Conservation (phyloP, 2,797 vertebrate species). For the Huso huso region DNA sequence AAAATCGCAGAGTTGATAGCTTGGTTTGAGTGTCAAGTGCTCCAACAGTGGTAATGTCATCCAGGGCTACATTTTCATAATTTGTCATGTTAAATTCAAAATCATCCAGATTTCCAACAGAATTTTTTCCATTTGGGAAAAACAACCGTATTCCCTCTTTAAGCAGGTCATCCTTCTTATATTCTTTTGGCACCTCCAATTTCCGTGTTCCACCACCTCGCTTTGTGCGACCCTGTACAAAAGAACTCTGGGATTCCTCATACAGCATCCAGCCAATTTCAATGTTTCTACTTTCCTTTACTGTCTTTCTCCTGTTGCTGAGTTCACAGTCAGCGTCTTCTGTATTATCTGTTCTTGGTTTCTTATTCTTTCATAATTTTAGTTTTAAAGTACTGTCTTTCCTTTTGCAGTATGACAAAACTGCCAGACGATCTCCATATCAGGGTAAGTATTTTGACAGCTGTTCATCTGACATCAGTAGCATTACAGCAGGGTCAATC, state of each 20-base stretch:
- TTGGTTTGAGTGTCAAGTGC: conserved; percentile 3
- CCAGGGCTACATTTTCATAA: conserved; percentile 7
- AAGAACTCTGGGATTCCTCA: not conserved
- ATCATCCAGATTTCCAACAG: conserved; percentile 9
- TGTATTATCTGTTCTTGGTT: too few relatives aligned
- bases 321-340: too few relatives aligned
- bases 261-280: conserved; percentile 17
- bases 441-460: too few relatives aligned
- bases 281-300: conserved; percentile 3
- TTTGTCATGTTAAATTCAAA: conserved; percentile 16
- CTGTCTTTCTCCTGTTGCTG: too few relatives aligned
- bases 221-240: conserved; percentile 11
- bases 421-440: too few relatives aligned
- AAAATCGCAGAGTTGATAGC: conserved; percentile 3
- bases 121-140: conserved; percentile 10
- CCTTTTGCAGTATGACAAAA: too few relatives aligned
- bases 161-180: conserved; percentile 11
- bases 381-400: too few relatives aligned
- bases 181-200: conserved; percentile 8
- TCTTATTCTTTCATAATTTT: too few relatives aligned
- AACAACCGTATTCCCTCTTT: conserved; percentile 15
- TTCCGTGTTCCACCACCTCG: conserved; percentile 14
- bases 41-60: not conserved
- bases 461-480: too few relatives aligned
- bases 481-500: too few relatives aligned